These are phyloP conservation scores for Apis mellifera DNA, from an alignment of 1,140 invertebrate genomes.

Conservation along the genomic window DNA sequence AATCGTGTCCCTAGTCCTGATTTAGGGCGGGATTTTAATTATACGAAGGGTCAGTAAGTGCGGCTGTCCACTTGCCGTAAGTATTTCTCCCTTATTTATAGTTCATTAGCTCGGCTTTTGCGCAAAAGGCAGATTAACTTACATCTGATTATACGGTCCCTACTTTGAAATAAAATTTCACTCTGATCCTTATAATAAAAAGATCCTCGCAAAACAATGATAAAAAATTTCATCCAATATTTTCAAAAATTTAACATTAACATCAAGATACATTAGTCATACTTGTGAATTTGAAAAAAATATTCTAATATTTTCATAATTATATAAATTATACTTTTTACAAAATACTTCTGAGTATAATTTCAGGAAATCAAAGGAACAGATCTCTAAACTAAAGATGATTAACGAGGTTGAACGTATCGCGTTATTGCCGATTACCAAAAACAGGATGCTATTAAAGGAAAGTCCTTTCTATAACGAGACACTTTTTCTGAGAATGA, in stretches of 20 bases:
- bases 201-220: neutral
- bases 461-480: neutral
- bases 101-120: slow-evolving; percentile 66
- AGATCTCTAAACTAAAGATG: neutral
- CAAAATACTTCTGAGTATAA: neutral
- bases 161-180: slow-evolving; percentile 14
- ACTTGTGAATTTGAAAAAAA: neutral
- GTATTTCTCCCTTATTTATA: slow-evolving; percentile 70
- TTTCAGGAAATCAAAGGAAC: neutral
- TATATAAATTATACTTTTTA: neutral
- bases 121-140: slow-evolving; percentile 66
- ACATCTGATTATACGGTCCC: slow-evolving; percentile 26
- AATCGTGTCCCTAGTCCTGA: slow-evolving; percentile 73
- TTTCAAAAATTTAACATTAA: neutral
- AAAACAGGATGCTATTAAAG: neutral
- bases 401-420: slow-evolving; percentile 10
- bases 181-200: neutral
- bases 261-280: too few species aligned
- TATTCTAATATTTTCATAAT: neutral
- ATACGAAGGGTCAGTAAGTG: slow-evolving; percentile 72
- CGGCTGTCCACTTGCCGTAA: slow-evolving; percentile 61
- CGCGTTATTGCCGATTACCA: slow-evolving; percentile 10
- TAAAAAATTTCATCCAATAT: neutral
- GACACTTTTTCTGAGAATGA: slow-evolving; percentile 49
- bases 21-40: slow-evolving; percentile 78